A percentile compares a stretch with the other conserved stretches of the same genome.
Conservation (phyloP, 2,888 invertebrate species). For the Rhingia campestris region DNA sequence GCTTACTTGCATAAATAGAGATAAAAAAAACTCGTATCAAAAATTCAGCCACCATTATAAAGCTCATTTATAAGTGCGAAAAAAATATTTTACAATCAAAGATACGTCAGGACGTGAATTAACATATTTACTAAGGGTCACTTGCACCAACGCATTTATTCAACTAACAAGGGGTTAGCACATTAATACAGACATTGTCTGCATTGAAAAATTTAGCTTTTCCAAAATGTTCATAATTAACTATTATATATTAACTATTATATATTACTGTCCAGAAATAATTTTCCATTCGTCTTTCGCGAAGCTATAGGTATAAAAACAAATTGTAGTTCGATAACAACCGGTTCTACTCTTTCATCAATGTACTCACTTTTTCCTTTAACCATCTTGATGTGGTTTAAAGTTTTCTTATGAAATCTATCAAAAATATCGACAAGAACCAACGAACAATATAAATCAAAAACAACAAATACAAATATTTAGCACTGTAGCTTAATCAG, state of each 20-base stretch:
- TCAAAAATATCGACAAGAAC: not conserved
- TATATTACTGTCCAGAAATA: not conserved
- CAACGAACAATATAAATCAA: not conserved
- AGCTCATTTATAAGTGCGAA: too few relatives aligned
- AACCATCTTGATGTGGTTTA: conserved; percentile 17
- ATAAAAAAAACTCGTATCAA: too few relatives aligned
- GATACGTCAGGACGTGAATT: too few relatives aligned
- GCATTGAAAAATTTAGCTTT: too few relatives aligned
- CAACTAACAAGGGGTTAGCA: too few relatives aligned
- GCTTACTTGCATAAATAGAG: too few relatives aligned
- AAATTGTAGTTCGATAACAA: not conserved
- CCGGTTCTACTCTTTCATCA: not conserved
- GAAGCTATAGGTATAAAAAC: not conserved
- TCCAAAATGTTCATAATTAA: too few relatives aligned
- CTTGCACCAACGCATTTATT: too few relatives aligned
- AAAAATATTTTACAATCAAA: too few relatives aligned
- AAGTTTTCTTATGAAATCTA: not conserved
- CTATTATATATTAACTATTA: not conserved
- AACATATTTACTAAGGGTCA: too few relatives aligned
- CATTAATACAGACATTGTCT: too few relatives aligned
- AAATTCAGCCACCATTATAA: too few relatives aligned
- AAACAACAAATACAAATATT: not conserved
- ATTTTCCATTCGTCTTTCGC: not conserved
- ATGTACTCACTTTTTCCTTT: conserved; percentile 53
- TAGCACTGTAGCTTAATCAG: not conserved